Base-by-base conservation (phyloP, 2,797 vertebrate genomes). In the Anas capensis region DNA sequence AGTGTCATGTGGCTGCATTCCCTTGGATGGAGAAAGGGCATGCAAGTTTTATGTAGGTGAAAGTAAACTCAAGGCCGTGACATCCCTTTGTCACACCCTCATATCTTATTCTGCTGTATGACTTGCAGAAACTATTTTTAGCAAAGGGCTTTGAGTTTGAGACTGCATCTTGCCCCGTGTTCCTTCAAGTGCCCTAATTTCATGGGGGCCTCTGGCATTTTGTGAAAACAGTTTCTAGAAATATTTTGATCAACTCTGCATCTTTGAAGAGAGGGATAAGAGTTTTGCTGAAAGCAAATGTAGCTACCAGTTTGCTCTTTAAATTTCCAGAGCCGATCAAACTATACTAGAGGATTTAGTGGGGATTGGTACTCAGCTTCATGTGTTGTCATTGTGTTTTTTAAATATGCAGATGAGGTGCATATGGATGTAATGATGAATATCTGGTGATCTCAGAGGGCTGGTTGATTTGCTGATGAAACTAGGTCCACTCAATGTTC, bases 91-190 rank as follows among this genome's bases (percentile, higher is more conserved):
- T 85, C 10, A 4, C 33, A 27, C 11, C 27, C 44, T 64, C 7
- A 1, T 19, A 14, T 3, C 1, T 36, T 69, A 6, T 10, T 77
- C 61, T 58, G 14, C 42, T 65, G 20, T 49, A 23, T 51, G 42
- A 58, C 51, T 86, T 88, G 44, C 21, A 84, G 46, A 79, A 61
- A 29, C 12, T 64, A 23, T 48, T 88, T 75, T 76, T 82, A 76
- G 46, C 56, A 11, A 49, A 57, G 12, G 33, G 26, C 31, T 87
- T 60, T 7, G 62, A 38, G 33, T 76, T 65, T 61, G 38, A 69
- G 83, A 40, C 10, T 21, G 2, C 8, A 57, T 61, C 57, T 17
- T 78, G 11, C 2, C 38, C 24, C 27, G 2, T 0, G 0, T 72
- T 90, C 26, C 8, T 88, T 36, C 19, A 80, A 62, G 33, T 0